Percentiles rank a stretch among this genome's conserved stretches.
Conservation (phyloP, 2,113 vertebrate species). For the human region DNA sequence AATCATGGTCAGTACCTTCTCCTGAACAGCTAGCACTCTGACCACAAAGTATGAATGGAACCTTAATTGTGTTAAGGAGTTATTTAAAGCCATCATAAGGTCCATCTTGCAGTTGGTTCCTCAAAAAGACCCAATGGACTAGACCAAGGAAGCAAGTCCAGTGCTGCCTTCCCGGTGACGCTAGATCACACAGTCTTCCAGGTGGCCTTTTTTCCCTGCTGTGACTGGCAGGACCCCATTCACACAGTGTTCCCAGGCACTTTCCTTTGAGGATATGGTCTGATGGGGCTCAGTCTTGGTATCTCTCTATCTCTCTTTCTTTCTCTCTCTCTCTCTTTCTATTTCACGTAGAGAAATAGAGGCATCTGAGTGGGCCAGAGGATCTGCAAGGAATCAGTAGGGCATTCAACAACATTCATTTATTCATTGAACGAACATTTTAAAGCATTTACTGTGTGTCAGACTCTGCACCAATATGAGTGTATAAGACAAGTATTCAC, state of each 20-base stretch:
- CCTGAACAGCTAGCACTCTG: not conserved
- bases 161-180: not conserved
- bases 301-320: not conserved
- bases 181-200: not conserved
- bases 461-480: not conserved
- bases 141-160: not conserved
- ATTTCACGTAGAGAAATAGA: not conserved
- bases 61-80: not conserved
- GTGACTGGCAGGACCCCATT: not conserved
- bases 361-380: not conserved
- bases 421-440: not conserved
- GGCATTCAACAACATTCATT: not conserved
- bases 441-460: not conserved
- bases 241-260: not conserved
- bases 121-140: not conserved
- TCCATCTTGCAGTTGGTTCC: not conserved
- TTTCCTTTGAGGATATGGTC: not conserved
- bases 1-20: not conserved
- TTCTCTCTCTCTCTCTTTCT: not conserved
- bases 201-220: not conserved
- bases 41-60: not conserved
- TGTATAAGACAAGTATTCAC: not conserved
- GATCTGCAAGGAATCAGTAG: not conserved
- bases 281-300: not conserved
- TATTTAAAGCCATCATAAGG: not conserved